A percentile compares a stretch with the other conserved stretches of the same genome.
These are phyloP conservation scores for Murina feae DNA, from an alignment of 2,113 vertebrate genomes.

Conservation along the genomic window DNA sequence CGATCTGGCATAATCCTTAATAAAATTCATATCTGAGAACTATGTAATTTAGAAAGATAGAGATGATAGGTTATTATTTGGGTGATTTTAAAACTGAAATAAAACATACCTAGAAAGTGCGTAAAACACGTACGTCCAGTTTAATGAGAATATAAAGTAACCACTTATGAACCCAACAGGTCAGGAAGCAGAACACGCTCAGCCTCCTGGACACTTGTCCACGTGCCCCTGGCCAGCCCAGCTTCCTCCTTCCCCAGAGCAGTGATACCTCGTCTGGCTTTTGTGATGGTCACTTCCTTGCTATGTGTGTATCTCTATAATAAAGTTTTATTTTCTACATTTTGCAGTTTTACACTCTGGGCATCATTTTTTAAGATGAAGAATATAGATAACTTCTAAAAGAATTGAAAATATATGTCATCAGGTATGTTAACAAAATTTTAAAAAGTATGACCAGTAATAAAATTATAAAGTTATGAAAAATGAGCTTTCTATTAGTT, in stretches of 20 bases:
- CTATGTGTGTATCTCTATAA: not conserved
- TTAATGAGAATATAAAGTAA: not conserved
- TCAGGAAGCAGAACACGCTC: not conserved
- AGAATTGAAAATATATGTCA: not conserved
- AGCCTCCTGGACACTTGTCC: no score
- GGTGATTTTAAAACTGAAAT: slow-evolving; percentile 36
- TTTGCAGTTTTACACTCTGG: not conserved
- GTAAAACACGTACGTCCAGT: not conserved
- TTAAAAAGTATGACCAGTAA: slow-evolving; percentile 21
- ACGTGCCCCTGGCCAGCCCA: rapidly evolving
- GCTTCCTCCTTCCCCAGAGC: not conserved
- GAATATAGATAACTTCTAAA: not conserved
- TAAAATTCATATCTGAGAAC: slow-evolving; percentile 46
- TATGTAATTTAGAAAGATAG: slow-evolving; percentile 24
- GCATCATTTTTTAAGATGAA: not conserved
- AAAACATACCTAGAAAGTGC: not conserved
- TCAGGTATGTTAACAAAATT: not conserved
- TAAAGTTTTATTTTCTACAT: not conserved
- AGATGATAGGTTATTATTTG: not conserved
- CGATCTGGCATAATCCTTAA: slow-evolving; percentile 38
- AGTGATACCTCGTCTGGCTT: not conserved
- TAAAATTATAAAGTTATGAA: not conserved
- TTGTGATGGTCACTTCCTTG: not conserved
- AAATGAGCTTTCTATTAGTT: slow-evolving; percentile 25
- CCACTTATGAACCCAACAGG: not conserved